A percentile compares a stretch with the other conserved stretches of the same genome.
phyloP scores from a whole-genome alignment of 2,888 invertebrate genomes.

The Drymonia ruficornis region DNA sequence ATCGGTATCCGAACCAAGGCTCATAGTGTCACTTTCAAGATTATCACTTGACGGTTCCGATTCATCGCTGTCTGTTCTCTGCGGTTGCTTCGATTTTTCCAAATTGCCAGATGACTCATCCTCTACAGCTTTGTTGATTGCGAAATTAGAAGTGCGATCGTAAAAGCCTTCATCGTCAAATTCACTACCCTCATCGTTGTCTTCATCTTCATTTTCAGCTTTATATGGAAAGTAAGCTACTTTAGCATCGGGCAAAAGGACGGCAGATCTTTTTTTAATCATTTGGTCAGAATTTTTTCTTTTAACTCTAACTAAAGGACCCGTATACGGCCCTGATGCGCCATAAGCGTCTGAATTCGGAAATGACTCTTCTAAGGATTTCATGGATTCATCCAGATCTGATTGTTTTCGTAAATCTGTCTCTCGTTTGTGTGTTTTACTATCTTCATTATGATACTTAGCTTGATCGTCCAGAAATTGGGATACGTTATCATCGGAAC shows the following conservation, averaged over 20 bases:
- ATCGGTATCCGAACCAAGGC: constrained; percentile 71
- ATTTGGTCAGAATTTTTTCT: constrained; percentile 56
- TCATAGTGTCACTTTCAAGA: constrained; percentile 44
- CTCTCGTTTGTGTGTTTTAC: constrained; percentile 59
- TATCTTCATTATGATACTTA: constrained; percentile 41
- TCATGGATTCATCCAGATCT: constrained; percentile 57
- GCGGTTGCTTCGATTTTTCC: constrained; percentile 21
- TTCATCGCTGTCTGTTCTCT: constrained; percentile 28
- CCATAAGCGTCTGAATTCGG: constrained; percentile 60
- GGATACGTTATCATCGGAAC: constrained; percentile 52
- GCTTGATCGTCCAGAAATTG: constrained; percentile 52
- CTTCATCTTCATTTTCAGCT: constrained; percentile 72
- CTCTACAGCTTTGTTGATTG: constrained; percentile 41
- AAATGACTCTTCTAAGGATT: constrained; percentile 76
- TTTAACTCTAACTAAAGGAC: constrained; percentile 73
- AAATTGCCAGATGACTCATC: constrained; percentile 23
- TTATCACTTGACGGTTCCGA: constrained; percentile 36
- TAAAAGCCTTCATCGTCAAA: constrained; percentile 80
- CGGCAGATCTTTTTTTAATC: constrained; percentile 62
- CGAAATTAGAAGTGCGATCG: constrained; percentile 66
- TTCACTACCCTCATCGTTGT: constrained; percentile 78
- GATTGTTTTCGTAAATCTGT: constrained; percentile 40
- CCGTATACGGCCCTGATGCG: constrained; percentile 50
- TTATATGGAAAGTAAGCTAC: constrained; percentile 66
- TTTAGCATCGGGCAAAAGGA: constrained; percentile 60